These are phyloP conservation scores for Argopecten irradians DNA, from an alignment of 1,140 invertebrate species.

Conservation along the genomic window DNA sequence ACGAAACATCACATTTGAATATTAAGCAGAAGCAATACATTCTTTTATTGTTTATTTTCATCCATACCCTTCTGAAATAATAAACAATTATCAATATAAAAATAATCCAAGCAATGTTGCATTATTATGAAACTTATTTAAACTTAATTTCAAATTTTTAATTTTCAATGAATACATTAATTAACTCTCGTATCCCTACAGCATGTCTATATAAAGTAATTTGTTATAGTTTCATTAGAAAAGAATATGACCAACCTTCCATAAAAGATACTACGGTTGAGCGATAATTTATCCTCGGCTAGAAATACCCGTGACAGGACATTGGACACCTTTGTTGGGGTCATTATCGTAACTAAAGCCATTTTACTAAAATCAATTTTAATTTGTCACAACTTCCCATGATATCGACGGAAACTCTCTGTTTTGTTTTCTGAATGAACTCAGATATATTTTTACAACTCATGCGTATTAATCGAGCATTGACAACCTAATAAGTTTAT, in stretches of 20 bases:
- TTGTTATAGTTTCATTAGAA: not conserved
- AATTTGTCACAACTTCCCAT: conserved; percentile 3
- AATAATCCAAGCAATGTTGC: no score
- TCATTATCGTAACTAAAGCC: not conserved
- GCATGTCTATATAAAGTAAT: no score
- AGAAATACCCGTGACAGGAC: not conserved
- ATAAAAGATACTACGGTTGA: not conserved
- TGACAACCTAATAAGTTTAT: not conserved
- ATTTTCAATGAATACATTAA: no score
- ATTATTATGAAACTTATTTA: no score
- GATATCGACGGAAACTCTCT: not conserved
- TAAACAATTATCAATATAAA: no score
- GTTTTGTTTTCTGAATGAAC: not conserved
- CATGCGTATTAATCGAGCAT: not conserved
- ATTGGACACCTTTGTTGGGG: not conserved
- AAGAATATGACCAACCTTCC: not conserved
- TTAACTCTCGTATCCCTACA: no score
- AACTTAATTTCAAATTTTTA: no score
- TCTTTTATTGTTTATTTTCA: no score
- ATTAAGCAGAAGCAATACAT: no score
- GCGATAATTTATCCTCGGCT: not conserved
- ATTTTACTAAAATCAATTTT: not conserved
- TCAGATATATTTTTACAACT: not conserved
- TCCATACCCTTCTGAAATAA: no score
- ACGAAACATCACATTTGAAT: no score